Base-by-base conservation (phyloP, 2,888 invertebrate genomes). In the Scrobipalpa costella region DNA sequence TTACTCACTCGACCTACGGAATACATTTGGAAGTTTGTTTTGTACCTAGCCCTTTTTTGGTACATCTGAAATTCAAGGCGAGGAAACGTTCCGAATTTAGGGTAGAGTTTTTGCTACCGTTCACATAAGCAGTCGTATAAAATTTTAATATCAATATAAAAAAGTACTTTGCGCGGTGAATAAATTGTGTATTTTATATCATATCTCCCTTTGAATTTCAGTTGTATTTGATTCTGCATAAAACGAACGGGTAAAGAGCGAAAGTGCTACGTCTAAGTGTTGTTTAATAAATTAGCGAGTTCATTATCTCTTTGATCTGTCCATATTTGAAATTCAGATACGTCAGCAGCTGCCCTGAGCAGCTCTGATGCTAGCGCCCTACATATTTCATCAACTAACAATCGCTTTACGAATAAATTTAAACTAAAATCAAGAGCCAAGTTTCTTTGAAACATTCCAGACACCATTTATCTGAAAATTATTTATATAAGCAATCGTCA, bases 301-400 rank as follows among this genome's bases (percentile, higher is more conserved):
- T 63, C 67, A 65, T 65, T 66, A 63, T 66, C 67, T 65, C 73
- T 75, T 73, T 73, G 73, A 78, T 77, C 73, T 66, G 67, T 63
- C 66, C 66, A 61, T 65, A 80, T 81, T 81, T 79, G 74, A 74
- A 78, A 74, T 79, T 76, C 72, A 81, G 73, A 81, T 80, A 66
- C 62, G 71, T 69, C 73, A 70, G 61, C 69, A 68, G 67, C 66
- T 71, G 68, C 69, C 61, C 69, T 63, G 13, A 21, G 50, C 50
- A 21, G 50, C 21, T 27, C 19, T 47, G 50, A 21, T 52, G 50
- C 27, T 52, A 13, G 21, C 21, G 19, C 57, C 49, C 62, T 70
- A 69, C 72, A 78, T 78, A 77, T 75, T 79, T 76, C 69, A 74
- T 68, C 57, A 64, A 55, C 65, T 67, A 75, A 74, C 71, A 76